phyloP scores from a whole-genome alignment of 2,113 vertebrate species.

The Mugil cephalus region DNA sequence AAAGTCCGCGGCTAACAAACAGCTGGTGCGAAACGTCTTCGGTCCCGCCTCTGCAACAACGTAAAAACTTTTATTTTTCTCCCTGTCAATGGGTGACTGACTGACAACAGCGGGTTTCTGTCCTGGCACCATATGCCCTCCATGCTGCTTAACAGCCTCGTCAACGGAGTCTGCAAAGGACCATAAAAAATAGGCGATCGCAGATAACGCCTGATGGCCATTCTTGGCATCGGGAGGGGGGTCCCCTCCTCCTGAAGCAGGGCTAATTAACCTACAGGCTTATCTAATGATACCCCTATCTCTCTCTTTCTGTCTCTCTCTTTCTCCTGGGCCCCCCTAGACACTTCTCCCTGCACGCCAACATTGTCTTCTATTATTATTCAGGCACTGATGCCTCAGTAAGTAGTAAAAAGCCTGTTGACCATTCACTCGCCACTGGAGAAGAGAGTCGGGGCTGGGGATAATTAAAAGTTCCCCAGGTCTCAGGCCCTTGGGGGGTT shows the following conservation, averaged over 20 bases:
- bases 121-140: constrained; percentile 76
- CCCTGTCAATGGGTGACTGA: constrained; percentile 68
- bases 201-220: constrained; percentile 78
- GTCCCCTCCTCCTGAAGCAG: constrained; percentile 68
- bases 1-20: constrained; percentile 60
- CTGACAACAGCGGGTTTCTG: constrained; percentile 69
- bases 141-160: constrained; percentile 81
- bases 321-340: constrained; percentile 65
- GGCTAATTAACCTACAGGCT: constrained; percentile 85
- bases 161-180: constrained; percentile 72
- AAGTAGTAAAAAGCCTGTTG: constrained; percentile 92
- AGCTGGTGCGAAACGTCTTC: constrained; percentile 62
- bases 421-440: constrained; percentile 87
- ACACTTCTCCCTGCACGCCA: constrained; percentile 70
- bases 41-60: constrained; percentile 54
- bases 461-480: constrained; percentile 96
- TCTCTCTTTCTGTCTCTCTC: constrained; percentile 53
- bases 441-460: constrained; percentile 80
- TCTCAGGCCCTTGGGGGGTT: constrained; percentile 88
- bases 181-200: constrained; percentile 79
- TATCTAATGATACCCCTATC: constrained; percentile 81
- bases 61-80: constrained; percentile 69
- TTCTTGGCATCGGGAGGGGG: constrained; percentile 77
- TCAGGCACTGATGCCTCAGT: constrained; percentile 85
- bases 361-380: constrained; percentile 92